Percentiles rank a stretch among this genome's conserved stretches.
These are phyloP conservation scores for Sciurus niger DNA, from an alignment of 2,113 vertebrate species.

Conservation along the genomic window DNA sequence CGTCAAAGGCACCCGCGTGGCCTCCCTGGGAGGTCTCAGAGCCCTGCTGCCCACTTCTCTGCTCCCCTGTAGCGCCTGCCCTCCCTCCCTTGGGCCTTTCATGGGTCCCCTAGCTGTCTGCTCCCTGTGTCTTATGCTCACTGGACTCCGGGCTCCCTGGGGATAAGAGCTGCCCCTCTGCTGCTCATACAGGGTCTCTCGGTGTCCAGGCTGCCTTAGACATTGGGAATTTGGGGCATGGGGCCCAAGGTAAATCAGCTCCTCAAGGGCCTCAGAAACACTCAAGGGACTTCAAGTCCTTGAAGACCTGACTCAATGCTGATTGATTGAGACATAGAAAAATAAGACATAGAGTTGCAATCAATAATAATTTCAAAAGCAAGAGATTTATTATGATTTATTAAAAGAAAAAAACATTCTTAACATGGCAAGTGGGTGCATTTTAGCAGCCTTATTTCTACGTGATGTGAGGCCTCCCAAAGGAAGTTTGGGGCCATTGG, in stretches of 20 bases:
- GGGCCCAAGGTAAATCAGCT: not conserved
- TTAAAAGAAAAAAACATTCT: not conserved
- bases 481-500: not conserved
- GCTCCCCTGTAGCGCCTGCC: fast-evolving
- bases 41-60: not conserved
- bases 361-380: slow-evolving; percentile 20
- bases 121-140: not conserved
- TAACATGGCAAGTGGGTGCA: not conserved
- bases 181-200: fast-evolving
- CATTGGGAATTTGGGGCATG: not conserved
- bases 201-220: not conserved
- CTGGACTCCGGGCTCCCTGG: not conserved
- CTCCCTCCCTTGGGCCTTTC: fast-evolving
- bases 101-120: fast-evolving
- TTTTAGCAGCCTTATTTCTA: not conserved
- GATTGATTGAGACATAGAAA: not conserved
- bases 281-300: not conserved
- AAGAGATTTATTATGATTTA: not conserved
- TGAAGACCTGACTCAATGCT: not conserved
- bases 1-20: not conserved
- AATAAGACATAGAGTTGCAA: not conserved
- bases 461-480: not conserved
- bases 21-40: not conserved
- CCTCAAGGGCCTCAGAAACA: not conserved
- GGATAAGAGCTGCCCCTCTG: not conserved